Percentiles rank a stretch among this genome's conserved stretches.
These are phyloP conservation scores for Cryptotermes secundus DNA, from an alignment of 1,140 invertebrate species.

Conservation along the genomic window DNA sequence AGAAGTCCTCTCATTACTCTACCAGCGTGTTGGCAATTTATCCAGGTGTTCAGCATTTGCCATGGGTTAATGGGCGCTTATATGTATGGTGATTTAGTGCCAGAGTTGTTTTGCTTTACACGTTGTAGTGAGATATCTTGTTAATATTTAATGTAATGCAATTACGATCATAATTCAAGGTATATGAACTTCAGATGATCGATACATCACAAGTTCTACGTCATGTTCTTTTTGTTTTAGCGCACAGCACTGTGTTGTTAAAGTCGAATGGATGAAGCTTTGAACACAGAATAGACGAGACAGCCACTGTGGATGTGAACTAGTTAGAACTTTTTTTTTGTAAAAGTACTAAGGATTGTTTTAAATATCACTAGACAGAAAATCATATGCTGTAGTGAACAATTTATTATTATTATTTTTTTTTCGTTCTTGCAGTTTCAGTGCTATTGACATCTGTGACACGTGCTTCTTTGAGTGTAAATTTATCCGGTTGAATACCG, in stretches of 20 bases:
- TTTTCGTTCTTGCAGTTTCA: neutral
- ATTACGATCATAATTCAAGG: neutral
- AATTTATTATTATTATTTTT: no score
- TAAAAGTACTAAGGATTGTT: no score
- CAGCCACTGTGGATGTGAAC: no score
- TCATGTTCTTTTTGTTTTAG: no score
- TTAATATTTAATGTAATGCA: neutral
- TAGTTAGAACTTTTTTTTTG: no score
- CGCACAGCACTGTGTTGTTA: no score
- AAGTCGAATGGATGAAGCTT: no score
- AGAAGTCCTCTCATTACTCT: no score
- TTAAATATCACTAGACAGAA: neutral
- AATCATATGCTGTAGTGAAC: neutral
- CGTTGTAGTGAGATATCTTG: neutral
- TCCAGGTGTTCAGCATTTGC: neutral
- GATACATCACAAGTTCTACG: neutral
- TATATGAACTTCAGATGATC: neutral
- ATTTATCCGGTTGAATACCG: neutral
- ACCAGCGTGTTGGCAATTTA: neutral
- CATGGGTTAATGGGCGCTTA: neutral
- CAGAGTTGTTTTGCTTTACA: neutral
- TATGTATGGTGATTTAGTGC: neutral
- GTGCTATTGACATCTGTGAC: neutral
- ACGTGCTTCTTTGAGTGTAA: constrained; percentile 4
- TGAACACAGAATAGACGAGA: no score